Percentiles rank a stretch among this genome's conserved stretches.
Conservation (phyloP, 2,888 invertebrate genomes). For the Mylabris sibirica region DNA sequence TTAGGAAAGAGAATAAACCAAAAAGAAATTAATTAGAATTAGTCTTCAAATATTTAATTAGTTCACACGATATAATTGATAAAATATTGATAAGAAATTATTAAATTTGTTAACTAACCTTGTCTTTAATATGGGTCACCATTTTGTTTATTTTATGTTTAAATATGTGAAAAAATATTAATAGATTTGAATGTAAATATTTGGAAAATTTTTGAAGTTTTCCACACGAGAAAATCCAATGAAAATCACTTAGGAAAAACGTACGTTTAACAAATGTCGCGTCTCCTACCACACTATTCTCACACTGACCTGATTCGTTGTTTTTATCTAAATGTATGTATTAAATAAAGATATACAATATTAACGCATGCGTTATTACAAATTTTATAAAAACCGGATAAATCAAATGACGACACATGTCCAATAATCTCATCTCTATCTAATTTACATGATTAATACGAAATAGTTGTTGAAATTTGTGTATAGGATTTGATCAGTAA, state of each 20-base stretch:
- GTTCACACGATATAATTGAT: not conserved
- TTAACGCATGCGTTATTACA: not conserved
- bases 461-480: not conserved
- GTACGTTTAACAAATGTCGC: no score
- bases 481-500: not conserved
- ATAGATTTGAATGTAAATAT: no score
- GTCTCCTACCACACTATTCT: not conserved
- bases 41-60: no score
- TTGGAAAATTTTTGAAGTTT: no score
- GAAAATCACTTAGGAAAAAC: no score
- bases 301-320: not conserved
- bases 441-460: not conserved
- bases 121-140: conserved; percentile 67
- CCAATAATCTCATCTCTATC: not conserved
- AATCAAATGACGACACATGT: not conserved
- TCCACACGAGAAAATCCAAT: no score
- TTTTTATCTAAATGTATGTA: not conserved
- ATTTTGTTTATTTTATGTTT: conserved; percentile 38
- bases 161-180: no score
- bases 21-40: no score
- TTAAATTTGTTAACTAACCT: conserved; percentile 44
- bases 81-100: not conserved
- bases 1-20: no score
- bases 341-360: not conserved
- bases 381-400: not conserved